A percentile compares a stretch with the other conserved stretches of the same genome.
Evolutionary conservation across 2,888 invertebrate genomes (phyloP).

Genomic region (Andrena camellia): DNA sequence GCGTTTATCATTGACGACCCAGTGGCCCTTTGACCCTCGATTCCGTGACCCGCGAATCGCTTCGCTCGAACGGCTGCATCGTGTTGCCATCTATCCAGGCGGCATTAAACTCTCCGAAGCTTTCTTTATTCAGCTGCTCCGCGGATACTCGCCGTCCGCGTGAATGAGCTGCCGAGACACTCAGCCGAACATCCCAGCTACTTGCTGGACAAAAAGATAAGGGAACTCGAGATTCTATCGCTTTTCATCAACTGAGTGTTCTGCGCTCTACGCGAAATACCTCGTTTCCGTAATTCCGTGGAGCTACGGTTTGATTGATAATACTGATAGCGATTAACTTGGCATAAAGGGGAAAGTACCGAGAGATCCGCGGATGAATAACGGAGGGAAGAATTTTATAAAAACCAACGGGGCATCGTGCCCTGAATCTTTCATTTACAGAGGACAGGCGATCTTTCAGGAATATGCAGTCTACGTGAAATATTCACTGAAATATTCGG

Average conservation of each 20-base stretch:
- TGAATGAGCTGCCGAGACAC: neutral
- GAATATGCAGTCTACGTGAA: too few species aligned
- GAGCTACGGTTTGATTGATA: too few species aligned
- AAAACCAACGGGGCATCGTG: too few species aligned
- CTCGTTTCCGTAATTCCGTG: neutral
- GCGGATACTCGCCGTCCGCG: conserved; percentile 29
- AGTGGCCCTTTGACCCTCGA: conserved; percentile 56
- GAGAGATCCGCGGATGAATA: too few species aligned
- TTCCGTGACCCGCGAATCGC: conserved; percentile 34
- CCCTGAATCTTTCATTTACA: too few species aligned
- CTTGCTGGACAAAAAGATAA: neutral
- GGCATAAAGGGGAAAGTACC: too few species aligned
- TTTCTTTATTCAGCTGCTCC: conserved; percentile 49
- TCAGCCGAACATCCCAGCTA: neutral
- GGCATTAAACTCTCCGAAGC: conserved; percentile 51
- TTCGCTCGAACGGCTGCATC: conserved; percentile 45
- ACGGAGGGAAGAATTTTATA: too few species aligned
- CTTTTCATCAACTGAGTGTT: neutral
- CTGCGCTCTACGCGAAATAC: neutral
- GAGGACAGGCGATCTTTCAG: too few species aligned
- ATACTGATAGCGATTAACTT: too few species aligned
- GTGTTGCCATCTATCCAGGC: conserved; percentile 74
- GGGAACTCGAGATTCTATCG: conserved; percentile 1
- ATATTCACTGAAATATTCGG: too few species aligned
- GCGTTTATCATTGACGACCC: conserved; percentile 49